Evolutionary conservation across 2,797 vertebrate species (phyloP), one percentile per base, ranked within the genome.

Genomic region (Myotis daubentonii): DNA sequence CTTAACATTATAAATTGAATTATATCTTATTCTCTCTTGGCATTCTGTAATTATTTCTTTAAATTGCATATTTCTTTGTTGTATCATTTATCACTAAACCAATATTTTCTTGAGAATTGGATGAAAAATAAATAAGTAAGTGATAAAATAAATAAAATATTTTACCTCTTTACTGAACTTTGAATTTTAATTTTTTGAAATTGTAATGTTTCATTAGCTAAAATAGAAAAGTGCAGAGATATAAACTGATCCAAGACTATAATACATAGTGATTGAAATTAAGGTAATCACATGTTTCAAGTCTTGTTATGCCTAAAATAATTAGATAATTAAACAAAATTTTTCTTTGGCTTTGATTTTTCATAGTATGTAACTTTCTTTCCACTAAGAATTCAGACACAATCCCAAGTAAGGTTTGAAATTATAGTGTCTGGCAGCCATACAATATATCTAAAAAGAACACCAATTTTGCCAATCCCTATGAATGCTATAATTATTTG

Each of bases 1-100:
- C 47, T 89, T 89, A 95, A 65, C 11, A 84, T 49, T 88, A 74
- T 85, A 84, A 92, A 85, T 70, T 44, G 38, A n/a, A 70, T 80
- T 93, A 74, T 60, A 47, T 66, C n/a, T 38, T 81, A 33, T 89
- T 91, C 71, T 89, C 62, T 75, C 51, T 53, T 62, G 33, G 55
- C 25, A 90, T 66, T 92, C 30, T 91, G 30, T 25, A 89, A 57
- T 65, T 86, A 82, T 76, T 80, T 62, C 55, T 92, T 93, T 72
- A 79, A 82, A 88, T 53, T 87, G 19, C 9, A 41, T 87, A 55
- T 51, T 86, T 86, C 33, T 92, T 89, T 96, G n/a, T 93, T 79
- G 8, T 76, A 74, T 66, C 13, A 53, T 41, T 9, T 36, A 30
- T 70, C 30, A 57, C 13, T 90, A 94, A 92, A 44, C 19, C 41